A percentile compares a stretch with the other conserved stretches of the same genome.
Evolutionary conservation across 2,113 vertebrate genomes (phyloP).

Genomic region (Corynorhinus townsendii): DNA sequence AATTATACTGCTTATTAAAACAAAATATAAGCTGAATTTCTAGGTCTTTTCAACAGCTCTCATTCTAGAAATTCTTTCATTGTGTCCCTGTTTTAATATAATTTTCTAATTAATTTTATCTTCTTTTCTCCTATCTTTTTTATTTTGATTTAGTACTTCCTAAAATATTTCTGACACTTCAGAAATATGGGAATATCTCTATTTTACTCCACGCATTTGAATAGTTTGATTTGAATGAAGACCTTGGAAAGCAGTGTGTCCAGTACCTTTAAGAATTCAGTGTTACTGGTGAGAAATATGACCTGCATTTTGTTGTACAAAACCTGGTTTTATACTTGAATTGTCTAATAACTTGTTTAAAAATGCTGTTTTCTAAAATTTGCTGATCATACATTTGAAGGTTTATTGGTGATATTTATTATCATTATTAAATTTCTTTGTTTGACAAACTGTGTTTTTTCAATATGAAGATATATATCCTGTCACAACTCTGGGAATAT

Average conservation of each 20-base stretch:
- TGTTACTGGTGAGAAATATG: neutral
- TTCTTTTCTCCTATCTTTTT: neutral
- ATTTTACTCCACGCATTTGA: neutral
- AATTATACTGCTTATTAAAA: neutral
- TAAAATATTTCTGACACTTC: neutral
- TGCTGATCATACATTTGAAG: neutral
- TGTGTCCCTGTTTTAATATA: neutral
- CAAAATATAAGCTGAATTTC: neutral
- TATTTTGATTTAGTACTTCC: neutral
- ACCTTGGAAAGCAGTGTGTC: neutral
- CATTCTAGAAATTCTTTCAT: neutral
- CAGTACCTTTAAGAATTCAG: neutral
- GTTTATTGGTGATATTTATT: neutral
- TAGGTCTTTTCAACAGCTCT: neutral
- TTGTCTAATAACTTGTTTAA: neutral
- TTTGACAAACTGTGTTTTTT: neutral
- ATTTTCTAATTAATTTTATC: neutral
- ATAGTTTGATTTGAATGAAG: neutral
- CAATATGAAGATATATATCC: neutral
- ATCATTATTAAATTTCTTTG: neutral
- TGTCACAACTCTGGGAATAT: neutral
- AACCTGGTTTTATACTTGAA: neutral
- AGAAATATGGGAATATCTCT: neutral
- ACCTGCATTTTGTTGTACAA: neutral
- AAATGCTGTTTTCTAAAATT: neutral